Evolutionary conservation across 2,113 vertebrate species (phyloP).

Genomic region (Casuarius casuarius): DNA sequence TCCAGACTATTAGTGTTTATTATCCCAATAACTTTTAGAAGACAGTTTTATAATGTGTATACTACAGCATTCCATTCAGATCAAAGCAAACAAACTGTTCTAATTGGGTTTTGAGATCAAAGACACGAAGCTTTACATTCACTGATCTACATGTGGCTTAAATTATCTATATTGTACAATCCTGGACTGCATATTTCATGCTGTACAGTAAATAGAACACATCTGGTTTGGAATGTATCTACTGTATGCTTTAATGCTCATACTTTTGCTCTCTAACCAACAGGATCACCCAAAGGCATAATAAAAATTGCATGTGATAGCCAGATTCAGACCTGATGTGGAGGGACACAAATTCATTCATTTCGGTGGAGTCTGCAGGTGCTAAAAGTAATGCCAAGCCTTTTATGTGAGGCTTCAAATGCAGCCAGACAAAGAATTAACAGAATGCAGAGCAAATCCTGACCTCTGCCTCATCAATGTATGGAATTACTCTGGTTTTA

Average conservation of each 20-base stretch:
- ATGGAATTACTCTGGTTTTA: not conserved
- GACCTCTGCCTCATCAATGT: not conserved
- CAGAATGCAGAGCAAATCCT: not conserved
- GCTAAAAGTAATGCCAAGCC: not conserved
- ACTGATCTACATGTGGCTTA: constrained; percentile 26
- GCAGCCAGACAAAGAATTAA: not conserved
- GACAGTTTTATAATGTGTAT: constrained; percentile 38
- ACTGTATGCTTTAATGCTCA: not conserved
- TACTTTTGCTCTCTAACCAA: not conserved
- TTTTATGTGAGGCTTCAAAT: not conserved
- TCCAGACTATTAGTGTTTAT: constrained; percentile 36
- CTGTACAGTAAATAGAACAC: not conserved
- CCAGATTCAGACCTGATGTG: constrained; percentile 7
- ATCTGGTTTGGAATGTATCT: constrained; percentile 3
- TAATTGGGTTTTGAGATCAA: constrained; percentile 59
- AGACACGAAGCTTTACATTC: not conserved
- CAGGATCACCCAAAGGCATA: not conserved
- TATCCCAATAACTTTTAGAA: constrained; percentile 31
- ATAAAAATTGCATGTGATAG: constrained; percentile 24
- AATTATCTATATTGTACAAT: constrained; percentile 16
- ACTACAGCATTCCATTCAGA: constrained; percentile 51
- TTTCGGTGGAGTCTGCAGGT: not conserved
- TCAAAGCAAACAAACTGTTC: constrained; percentile 46
- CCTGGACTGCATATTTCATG: not conserved
- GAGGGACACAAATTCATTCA: not conserved